Percentiles rank a stretch among this genome's conserved stretches.
Conservation (phyloP, 2,113 vertebrate species). For the Spermophilus dauricus region DNA sequence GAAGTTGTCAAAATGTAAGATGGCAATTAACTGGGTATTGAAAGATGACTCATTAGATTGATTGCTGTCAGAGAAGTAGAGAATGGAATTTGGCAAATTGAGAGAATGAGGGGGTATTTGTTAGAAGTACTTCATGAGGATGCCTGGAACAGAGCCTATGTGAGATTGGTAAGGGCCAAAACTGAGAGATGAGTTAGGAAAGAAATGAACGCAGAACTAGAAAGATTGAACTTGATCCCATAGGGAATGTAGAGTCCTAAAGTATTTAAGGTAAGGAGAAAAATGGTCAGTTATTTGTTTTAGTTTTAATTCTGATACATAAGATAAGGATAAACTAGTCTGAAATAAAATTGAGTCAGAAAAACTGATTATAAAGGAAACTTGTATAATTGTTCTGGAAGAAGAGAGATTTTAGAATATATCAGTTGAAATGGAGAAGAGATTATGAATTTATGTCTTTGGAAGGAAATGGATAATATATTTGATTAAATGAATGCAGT, state of each 20-base stretch:
- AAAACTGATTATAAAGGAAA: neutral
- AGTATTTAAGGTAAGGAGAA: neutral
- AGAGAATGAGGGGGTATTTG: neutral
- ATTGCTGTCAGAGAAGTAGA: neutral
- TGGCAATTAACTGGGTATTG: neutral
- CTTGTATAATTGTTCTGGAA: neutral
- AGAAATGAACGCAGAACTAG: neutral
- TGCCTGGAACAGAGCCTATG: fast-evolving
- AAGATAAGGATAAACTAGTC: neutral
- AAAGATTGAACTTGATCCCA: neutral
- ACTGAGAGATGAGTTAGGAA: neutral
- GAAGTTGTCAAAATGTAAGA: slow-evolving; percentile 40
- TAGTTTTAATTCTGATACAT: neutral
- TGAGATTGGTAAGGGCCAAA: neutral
- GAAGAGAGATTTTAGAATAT: neutral
- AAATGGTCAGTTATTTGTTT: neutral
- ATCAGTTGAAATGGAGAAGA: neutral
- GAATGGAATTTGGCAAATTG: neutral
- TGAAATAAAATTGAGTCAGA: neutral
- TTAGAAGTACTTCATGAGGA: neutral
- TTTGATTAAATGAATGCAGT: neutral
- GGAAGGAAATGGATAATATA: neutral
- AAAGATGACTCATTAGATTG: neutral
- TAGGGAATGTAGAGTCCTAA: neutral
- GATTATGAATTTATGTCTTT: neutral